Evolutionary conservation across 2,888 invertebrate genomes (phyloP).

Genomic region (Luperina testacea): DNA sequence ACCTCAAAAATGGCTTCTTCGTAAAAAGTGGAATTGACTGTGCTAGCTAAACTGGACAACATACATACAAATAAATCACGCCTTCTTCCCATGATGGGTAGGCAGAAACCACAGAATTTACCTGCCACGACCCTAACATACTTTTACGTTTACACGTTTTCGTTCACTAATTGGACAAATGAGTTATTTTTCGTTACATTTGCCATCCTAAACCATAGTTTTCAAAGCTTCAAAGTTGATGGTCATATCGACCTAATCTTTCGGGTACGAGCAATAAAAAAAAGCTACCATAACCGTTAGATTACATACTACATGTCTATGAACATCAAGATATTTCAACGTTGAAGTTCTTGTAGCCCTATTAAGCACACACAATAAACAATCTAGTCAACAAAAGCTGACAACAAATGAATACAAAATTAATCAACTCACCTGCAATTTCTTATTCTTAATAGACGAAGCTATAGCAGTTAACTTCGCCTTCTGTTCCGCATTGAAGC

Average conservation of each 20-base stretch:
- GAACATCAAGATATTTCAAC: not conserved
- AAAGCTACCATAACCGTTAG: not conserved
- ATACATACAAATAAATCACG: not conserved
- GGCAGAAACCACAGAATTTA: not conserved
- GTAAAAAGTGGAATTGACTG: not conserved
- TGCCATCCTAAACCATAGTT: not conserved
- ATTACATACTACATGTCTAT: not conserved
- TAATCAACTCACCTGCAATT: constrained; percentile 81
- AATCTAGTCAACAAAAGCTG: not conserved
- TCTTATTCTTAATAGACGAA: constrained; percentile 84
- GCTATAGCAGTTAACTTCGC: constrained; percentile 87
- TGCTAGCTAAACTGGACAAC: not conserved
- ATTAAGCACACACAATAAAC: not conserved
- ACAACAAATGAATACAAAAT: not conserved
- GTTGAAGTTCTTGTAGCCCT: not conserved
- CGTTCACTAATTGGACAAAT: not conserved
- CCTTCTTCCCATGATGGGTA: not conserved
- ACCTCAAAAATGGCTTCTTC: not conserved
- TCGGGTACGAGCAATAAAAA: not conserved
- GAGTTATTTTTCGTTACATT: not conserved
- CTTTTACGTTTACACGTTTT: not conserved
- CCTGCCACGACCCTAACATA: not conserved
- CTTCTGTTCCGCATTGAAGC: constrained; percentile 88
- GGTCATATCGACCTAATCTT: not conserved
- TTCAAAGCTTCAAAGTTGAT: not conserved